These are phyloP conservation scores for Andrena fulva DNA, from an alignment of 2,888 invertebrate genomes.

Conservation along the genomic window DNA sequence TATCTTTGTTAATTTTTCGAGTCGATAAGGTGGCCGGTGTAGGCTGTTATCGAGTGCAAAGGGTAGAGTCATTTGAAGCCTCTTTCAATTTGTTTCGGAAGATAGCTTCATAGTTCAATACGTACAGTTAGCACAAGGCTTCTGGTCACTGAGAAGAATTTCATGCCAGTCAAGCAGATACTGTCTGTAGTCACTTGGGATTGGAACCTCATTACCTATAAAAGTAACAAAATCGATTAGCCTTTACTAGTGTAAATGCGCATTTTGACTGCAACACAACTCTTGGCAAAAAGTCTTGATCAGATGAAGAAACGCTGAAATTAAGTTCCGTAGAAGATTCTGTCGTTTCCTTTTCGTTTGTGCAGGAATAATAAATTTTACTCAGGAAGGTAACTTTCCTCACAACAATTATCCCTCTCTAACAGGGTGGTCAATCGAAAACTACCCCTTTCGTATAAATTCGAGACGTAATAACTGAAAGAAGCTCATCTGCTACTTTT, in stretches of 20 bases:
- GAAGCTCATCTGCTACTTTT: no score
- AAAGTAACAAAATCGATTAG: neutral
- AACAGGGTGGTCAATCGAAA: no score
- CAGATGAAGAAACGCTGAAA: neutral
- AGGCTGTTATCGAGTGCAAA: no score
- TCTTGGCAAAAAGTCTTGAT: neutral
- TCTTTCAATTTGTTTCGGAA: neutral
- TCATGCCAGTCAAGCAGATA: slow-evolving; percentile 86
- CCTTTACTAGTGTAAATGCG: no score
- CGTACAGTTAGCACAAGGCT: slow-evolving; percentile 86
- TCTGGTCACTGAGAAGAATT: slow-evolving; percentile 87
- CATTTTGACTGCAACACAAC: neutral
- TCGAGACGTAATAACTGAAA: no score
- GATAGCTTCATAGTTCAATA: neutral
- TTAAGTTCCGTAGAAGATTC: no score
- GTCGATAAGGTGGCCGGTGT: no score
- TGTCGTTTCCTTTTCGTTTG: no score
- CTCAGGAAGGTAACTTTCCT: no score
- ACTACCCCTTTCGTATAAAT: no score
- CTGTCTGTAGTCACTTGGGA: slow-evolving; percentile 84
- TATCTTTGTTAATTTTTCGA: no score
- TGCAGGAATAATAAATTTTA: neutral
- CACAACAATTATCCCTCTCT: no score
- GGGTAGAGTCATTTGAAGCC: neutral
- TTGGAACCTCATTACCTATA: slow-evolving; percentile 82